Conservation (phyloP, 30 jellyfish, hydroid and myxozoan species). For the Pseudorhiza aurosa region DNA sequence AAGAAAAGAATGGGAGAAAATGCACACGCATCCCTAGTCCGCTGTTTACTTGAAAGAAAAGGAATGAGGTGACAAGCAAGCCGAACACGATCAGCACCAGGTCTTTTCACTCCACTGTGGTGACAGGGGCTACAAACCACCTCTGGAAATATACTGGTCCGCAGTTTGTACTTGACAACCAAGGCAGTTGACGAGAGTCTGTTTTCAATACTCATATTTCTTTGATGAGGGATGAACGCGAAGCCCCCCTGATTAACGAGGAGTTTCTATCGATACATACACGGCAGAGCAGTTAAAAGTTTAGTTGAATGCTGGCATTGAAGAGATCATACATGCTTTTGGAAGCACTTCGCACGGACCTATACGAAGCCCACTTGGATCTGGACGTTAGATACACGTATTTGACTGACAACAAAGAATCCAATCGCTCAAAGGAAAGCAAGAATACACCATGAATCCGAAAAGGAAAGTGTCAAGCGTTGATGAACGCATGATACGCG, state of each 20-base stretch:
- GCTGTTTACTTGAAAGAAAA: no score
- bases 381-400: neutral
- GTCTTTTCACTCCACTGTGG: no score
- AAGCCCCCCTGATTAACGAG: neutral
- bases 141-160: neutral
- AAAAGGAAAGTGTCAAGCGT: constrained; percentile 32
- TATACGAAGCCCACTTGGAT: no score
- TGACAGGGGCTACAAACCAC: no score
- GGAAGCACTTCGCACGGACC: no score
- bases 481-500: constrained; percentile 41
- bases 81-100: no score
- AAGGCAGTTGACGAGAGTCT: neutral
- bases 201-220: constrained; percentile 6
- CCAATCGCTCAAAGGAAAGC: neutral
- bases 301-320: neutral
- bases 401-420: neutral
- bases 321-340: neutral
- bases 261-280: neutral
- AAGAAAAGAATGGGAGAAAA: no score
- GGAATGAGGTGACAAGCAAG: no score
- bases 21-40: no score
- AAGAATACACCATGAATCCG: constrained; percentile 8
- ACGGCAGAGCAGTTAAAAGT: neutral
- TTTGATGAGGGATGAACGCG: constrained; percentile 19
- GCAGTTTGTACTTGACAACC: neutral